Percentiles rank a stretch among this genome's conserved stretches.
Evolutionary conservation across 1,140 invertebrate genomes (phyloP).

Genomic region (Drosophila aff.): DNA sequence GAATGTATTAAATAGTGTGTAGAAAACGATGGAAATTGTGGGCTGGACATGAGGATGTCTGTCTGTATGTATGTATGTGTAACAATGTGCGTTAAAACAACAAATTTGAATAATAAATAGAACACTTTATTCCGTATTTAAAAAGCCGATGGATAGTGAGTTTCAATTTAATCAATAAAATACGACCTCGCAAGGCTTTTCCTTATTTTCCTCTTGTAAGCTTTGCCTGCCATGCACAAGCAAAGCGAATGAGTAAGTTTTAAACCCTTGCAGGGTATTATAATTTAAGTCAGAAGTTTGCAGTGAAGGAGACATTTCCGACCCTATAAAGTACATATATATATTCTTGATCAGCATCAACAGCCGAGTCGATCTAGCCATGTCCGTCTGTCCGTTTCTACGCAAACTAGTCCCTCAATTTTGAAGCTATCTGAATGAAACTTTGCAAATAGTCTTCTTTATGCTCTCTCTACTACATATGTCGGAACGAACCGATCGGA

Average conservation of each 20-base stretch:
- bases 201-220: background rate
- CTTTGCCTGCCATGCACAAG: background rate
- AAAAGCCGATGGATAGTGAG: constrained; percentile 4
- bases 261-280: no score
- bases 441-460: no score
- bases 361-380: no score
- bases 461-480: no score
- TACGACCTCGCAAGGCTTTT: background rate
- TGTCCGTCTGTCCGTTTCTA: no score
- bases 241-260: background rate
- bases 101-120: constrained; percentile 75
- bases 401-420: no score
- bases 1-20: constrained; percentile 81
- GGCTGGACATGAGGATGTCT: constrained; percentile 19
- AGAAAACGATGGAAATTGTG: constrained; percentile 59
- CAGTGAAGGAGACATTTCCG: no score
- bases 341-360: no score
- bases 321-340: no score
- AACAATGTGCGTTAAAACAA: constrained; percentile 75
- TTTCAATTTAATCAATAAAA: background rate
- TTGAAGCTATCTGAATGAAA: no score
- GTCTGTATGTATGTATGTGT: constrained; percentile 63
- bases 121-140: constrained; percentile 73
- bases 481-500: no score
- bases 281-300: no score